Percentiles rank a stretch among this genome's conserved stretches.
These are phyloP conservation scores for Drosophila testacea DNA, from an alignment of 2,888 invertebrate species.

Conservation along the genomic window DNA sequence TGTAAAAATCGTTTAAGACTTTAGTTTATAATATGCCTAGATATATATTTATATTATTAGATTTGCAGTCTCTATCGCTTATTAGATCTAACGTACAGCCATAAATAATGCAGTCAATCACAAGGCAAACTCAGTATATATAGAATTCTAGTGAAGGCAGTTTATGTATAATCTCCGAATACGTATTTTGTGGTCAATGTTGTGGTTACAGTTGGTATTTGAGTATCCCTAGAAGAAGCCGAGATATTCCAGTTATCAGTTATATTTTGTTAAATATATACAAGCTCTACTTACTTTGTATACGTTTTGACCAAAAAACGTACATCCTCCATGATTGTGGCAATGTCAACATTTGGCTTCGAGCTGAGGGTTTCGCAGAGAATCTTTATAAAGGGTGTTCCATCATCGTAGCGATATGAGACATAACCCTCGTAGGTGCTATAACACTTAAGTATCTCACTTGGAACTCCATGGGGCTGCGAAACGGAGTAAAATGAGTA, in stretches of 20 bases:
- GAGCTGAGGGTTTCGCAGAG: slow-evolving; percentile 76
- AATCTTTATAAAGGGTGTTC: slow-evolving; percentile 82
- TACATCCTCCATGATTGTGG: slow-evolving; percentile 81
- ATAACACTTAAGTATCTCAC: slow-evolving; percentile 84
- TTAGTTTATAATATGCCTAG: neutral
- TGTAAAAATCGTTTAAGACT: neutral
- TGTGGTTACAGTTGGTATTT: slow-evolving; percentile 82
- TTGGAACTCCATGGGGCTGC: slow-evolving; percentile 73
- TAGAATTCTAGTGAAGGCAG: neutral
- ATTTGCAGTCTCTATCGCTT: slow-evolving; percentile 42
- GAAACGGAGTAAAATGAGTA: neutral
- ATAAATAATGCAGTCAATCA: slow-evolving; percentile 27
- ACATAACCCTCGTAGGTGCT: slow-evolving; percentile 85
- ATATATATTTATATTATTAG: slow-evolving; percentile 5
- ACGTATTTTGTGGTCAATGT: slow-evolving; percentile 81
- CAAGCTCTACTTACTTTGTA: slow-evolving; percentile 64
- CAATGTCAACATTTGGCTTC: slow-evolving; percentile 65
- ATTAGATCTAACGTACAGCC: slow-evolving; percentile 8
- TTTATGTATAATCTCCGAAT: slow-evolving; percentile 81
- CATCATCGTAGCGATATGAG: slow-evolving; percentile 81
- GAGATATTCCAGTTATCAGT: neutral
- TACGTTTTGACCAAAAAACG: slow-evolving; percentile 42
- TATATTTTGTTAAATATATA: neutral
- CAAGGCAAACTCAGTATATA: slow-evolving; percentile 2
- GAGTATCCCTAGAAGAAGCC: slow-evolving; percentile 66